These are phyloP conservation scores for Erannis defoliaria DNA, from an alignment of 2,888 invertebrate genomes.

Conservation along the genomic window DNA sequence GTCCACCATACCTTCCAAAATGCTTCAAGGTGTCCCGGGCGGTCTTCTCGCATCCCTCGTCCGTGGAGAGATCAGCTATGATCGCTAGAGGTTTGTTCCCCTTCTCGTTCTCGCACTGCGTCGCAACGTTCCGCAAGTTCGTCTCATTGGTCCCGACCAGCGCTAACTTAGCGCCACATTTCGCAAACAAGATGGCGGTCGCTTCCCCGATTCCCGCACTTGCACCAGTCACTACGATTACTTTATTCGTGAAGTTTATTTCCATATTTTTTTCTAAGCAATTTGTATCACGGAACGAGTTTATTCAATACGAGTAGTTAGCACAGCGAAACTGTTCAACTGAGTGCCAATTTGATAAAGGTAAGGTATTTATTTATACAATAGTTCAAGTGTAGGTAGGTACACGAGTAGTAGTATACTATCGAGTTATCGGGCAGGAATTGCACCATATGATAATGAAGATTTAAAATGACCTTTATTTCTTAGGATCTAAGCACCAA, in stretches of 20 bases:
- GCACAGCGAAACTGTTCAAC: background rate
- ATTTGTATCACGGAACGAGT: background rate
- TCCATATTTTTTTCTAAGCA: conserved; percentile 39
- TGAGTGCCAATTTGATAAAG: background rate
- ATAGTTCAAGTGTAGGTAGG: no score
- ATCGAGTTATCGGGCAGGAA: no score
- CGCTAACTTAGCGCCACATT: conserved; percentile 54
- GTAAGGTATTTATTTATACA: no score
- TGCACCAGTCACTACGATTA: conserved; percentile 62
- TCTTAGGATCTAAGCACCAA: no score
- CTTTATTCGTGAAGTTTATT: conserved; percentile 55
- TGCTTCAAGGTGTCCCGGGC: conserved; percentile 54
- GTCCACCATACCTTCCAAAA: conserved; percentile 57
- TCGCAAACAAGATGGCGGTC: conserved; percentile 55
- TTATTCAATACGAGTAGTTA: no score
- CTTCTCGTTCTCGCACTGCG: conserved; percentile 47
- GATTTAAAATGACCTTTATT: no score
- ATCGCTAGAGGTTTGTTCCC: conserved; percentile 52
- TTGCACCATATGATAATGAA: no score
- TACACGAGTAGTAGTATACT: no score
- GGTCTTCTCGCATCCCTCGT: conserved; percentile 58
- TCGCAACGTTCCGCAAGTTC: conserved; percentile 51
- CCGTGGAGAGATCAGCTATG: conserved; percentile 59
- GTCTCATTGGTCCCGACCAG: conserved; percentile 57
- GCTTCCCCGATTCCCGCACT: conserved; percentile 61